Conservation (phyloP, 2,113 vertebrate genomes). For the Leptosomus discolor region DNA sequence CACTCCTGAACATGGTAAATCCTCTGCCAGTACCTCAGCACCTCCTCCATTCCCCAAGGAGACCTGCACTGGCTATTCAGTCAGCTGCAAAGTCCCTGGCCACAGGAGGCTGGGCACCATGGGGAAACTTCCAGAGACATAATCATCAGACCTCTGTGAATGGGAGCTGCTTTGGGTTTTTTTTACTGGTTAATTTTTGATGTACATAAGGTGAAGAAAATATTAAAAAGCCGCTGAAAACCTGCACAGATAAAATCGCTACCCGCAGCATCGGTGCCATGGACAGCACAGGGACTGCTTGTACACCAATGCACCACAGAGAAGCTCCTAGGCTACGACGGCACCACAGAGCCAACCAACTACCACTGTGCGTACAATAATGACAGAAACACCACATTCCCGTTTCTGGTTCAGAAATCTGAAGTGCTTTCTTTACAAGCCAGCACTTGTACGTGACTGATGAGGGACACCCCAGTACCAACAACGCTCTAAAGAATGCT, state of each 20-base stretch:
- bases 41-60: neutral
- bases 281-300: neutral
- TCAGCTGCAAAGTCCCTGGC: neutral
- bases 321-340: neutral
- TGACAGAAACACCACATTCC: neutral
- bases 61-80: neutral
- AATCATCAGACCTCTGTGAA: neutral
- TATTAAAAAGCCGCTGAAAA: neutral
- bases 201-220: neutral
- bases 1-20: neutral
- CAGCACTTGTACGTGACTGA: neutral
- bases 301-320: neutral
- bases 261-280: accelerated
- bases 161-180: neutral
- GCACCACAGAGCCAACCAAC: neutral
- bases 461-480: neutral
- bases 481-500: neutral
- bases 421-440: neutral
- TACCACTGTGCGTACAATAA: neutral
- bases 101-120: accelerated
- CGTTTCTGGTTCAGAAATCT: neutral
- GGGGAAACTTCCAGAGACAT: neutral
- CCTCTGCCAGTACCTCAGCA: neutral
- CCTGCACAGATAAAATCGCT: neutral
- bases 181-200: neutral